A percentile compares a stretch with the other conserved stretches of the same genome.
Conservation (phyloP, 2,888 invertebrate genomes). For the Notodonta dromedarius region DNA sequence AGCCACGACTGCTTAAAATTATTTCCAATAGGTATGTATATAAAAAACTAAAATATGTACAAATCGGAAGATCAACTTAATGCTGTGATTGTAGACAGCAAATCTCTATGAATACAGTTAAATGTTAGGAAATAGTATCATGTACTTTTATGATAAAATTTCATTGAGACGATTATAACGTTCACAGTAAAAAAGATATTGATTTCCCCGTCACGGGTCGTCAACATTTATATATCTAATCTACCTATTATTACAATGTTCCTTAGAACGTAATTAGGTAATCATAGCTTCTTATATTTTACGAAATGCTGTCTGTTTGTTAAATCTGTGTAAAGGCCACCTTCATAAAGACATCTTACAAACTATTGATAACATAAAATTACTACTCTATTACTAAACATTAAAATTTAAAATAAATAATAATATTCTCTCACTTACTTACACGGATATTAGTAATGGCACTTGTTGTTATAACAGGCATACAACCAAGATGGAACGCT, state of each 20-base stretch:
- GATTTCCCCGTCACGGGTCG: neutral
- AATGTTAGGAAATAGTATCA: too few species aligned
- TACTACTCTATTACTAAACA: constrained; percentile 28
- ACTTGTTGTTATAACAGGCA: constrained; percentile 66
- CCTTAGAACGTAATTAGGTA: neutral
- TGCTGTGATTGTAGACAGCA: too few species aligned
- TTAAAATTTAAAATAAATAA: constrained; percentile 45
- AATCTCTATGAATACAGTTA: too few species aligned
- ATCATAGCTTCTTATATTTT: too few species aligned
- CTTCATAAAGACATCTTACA: constrained; percentile 24
- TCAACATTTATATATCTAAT: neutral
- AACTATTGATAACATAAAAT: constrained; percentile 32
- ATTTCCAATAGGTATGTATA: constrained; percentile 40
- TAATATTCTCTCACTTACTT: constrained; percentile 38
- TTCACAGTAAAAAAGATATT: neutral
- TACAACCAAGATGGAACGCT: constrained; percentile 35
- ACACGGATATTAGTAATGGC: constrained; percentile 70
- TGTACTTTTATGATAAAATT: too few species aligned
- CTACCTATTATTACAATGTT: neutral
- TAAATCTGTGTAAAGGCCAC: constrained; percentile 10
- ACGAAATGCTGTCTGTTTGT: neutral
- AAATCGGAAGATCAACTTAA: constrained; percentile 31
- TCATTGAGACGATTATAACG: neutral
- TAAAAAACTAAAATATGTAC: constrained; percentile 55
- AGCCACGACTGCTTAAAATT: constrained; percentile 56